Percentiles rank a stretch among this genome's conserved stretches.
Evolutionary conservation across 2,797 vertebrate genomes (phyloP).

Genomic region (Fundulus diaphanus): DNA sequence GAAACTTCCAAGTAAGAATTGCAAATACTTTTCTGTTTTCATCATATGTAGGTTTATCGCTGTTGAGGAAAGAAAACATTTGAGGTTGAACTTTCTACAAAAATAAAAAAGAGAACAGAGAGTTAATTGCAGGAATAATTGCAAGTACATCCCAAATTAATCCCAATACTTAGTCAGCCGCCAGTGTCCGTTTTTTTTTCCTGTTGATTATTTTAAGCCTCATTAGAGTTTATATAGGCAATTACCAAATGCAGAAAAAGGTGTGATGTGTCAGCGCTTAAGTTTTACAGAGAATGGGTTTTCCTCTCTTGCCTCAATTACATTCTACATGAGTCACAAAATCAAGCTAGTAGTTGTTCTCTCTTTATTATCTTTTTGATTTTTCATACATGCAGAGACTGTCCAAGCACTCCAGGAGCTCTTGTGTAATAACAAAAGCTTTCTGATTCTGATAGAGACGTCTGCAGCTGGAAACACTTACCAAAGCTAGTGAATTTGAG

Average conservation of each 20-base stretch:
- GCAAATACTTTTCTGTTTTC: neutral
- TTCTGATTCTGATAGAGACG: neutral
- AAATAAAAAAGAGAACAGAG: neutral
- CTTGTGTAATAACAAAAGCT: neutral
- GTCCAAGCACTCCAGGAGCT: neutral
- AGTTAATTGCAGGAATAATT: neutral
- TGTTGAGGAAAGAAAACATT: neutral
- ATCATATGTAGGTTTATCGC: neutral
- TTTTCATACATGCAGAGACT: neutral
- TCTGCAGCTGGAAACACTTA: neutral
- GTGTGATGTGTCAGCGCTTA: conserved; percentile 29
- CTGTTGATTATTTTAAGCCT: conserved; percentile 53
- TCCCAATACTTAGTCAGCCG: conserved; percentile 10
- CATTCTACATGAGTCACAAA: neutral
- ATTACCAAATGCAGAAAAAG: conserved; percentile 31
- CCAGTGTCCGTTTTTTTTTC: conserved; percentile 47
- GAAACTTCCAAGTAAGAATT: neutral
- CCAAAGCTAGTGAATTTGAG: neutral
- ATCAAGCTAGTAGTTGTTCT: neutral
- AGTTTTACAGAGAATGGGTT: conserved; percentile 26
- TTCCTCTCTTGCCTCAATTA: conserved; percentile 5
- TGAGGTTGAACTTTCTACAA: neutral
- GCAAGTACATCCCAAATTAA: neutral
- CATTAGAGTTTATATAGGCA: conserved; percentile 33
- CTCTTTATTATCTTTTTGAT: neutral